Evolutionary conservation across 2,797 vertebrate species (phyloP), one percentile per base, ranked within the genome.

Genomic region (Chaetodon trifasciatus): DNA sequence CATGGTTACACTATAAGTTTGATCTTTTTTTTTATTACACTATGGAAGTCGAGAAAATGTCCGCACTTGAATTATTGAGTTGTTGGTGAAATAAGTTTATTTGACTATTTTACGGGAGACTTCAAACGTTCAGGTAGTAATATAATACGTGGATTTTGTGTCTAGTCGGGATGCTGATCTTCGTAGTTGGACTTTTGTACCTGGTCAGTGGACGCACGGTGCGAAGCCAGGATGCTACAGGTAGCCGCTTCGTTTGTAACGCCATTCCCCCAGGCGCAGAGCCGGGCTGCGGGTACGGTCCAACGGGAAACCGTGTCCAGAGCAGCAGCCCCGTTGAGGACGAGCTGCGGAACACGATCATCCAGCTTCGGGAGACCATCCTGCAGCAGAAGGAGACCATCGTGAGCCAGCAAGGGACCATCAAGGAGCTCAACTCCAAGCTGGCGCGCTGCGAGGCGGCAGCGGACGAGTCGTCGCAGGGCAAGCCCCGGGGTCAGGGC

Each of bases 301-400:
- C 96, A 0, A 82, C 93, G 60, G 95, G 95, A 42, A 95, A 93
- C 92, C 94, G 95, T 24, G 90, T 96, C 78, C 96, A 96, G 87
- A 96, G 94, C 83, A 94, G 94, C 78, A 94, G 93, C 78, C 87
- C 96, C 17, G 94, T 95, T 68, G 98, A 99, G 93, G 97, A 99
- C 83, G 97, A 97, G 92, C 95, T 98, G 83, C 95, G 96, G 69
- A 95, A 94, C 89, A 97, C 97, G 0, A 96, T 99, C 87, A 91
- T 98, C 83, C 97, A 97, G 91, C 97, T 99, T 71, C 96, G 98
- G 60, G 98, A 99, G 94, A 99, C 97, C 77, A 96, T 99, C 90
- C 94, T 98, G 86, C 97, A 97, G 92, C 98, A 99, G 93, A 98
- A 98, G 85, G 98, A 98, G 94, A 98, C 97, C 15, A 96, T 99